These are phyloP conservation scores for Cygnus buccinator DNA, from an alignment of 2,113 vertebrate species.

Conservation along the genomic window DNA sequence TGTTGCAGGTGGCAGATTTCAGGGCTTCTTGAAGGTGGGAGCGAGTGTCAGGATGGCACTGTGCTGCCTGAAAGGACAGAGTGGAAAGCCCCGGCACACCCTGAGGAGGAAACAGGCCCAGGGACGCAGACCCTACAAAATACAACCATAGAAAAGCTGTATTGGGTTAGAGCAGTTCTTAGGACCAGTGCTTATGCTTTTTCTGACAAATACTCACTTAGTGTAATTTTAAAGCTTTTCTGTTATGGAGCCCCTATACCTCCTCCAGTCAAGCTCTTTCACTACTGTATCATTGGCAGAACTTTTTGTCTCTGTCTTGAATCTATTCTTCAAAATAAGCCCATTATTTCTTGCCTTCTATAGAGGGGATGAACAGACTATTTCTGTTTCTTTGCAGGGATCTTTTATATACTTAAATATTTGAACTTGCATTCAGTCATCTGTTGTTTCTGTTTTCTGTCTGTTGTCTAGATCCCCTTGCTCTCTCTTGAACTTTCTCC, in stretches of 20 bases:
- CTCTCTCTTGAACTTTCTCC: neutral
- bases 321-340: neutral
- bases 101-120: neutral
- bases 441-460: neutral
- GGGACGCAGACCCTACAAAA: neutral
- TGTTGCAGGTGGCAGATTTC: neutral
- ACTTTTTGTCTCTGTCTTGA: neutral
- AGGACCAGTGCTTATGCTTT: neutral
- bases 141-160: neutral
- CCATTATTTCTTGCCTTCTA: neutral
- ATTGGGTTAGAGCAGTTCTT: neutral
- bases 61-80: neutral
- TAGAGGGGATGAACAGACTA: neutral
- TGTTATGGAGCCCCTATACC: neutral
- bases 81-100: neutral
- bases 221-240: neutral
- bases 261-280: slow-evolving; percentile 31
- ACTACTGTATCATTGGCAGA: neutral
- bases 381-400: neutral
- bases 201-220: neutral
- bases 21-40: neutral
- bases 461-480: neutral
- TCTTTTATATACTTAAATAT: neutral
- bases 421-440: neutral
- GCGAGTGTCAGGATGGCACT: fast-evolving